Percentiles rank a stretch among this genome's conserved stretches.
Evolutionary conservation across 2,888 invertebrate species (phyloP).

Genomic region (Orgyia antiqua): DNA sequence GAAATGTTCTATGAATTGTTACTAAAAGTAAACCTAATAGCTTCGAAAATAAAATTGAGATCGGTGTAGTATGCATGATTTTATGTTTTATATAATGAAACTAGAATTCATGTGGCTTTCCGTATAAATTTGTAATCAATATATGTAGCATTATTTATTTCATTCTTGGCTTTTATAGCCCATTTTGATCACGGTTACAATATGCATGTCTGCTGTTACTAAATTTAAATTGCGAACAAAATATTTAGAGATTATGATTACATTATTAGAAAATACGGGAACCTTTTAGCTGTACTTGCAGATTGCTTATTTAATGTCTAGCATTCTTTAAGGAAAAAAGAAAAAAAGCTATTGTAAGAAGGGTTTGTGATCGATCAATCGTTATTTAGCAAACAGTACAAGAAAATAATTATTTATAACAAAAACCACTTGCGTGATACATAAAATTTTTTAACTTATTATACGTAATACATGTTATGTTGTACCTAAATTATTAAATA

Average conservation of each 20-base stretch:
- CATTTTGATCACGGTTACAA: too few relatives aligned
- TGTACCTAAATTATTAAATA: slow-evolving; percentile 72
- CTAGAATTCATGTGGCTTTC: slow-evolving; percentile 24
- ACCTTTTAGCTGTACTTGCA: too few relatives aligned
- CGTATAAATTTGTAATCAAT: too few relatives aligned
- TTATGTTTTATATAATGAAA: slow-evolving; percentile 22
- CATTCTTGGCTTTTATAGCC: too few relatives aligned
- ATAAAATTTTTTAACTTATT: slow-evolving; percentile 20
- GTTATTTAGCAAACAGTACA: slow-evolving; percentile 9
- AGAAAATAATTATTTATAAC: slow-evolving; percentile 14
- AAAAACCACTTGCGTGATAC: slow-evolving; percentile 17
- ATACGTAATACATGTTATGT: slow-evolving; percentile 41
- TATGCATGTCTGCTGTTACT: too few relatives aligned
- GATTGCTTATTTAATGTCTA: too few relatives aligned
- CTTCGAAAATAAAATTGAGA: slow-evolving; percentile 73
- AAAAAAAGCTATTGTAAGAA: too few relatives aligned
- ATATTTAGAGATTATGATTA: too few relatives aligned
- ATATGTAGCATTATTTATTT: too few relatives aligned
- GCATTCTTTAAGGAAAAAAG: too few relatives aligned
- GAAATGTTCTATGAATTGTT: slow-evolving; percentile 42
- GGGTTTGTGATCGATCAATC: slow-evolving; percentile 12
- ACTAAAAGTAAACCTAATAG: slow-evolving; percentile 64
- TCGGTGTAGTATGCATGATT: slow-evolving; percentile 55
- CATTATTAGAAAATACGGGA: too few relatives aligned
- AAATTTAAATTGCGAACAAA: too few relatives aligned